phyloP scores from a whole-genome alignment of 2,797 vertebrate species.

The Remorina albescens region DNA sequence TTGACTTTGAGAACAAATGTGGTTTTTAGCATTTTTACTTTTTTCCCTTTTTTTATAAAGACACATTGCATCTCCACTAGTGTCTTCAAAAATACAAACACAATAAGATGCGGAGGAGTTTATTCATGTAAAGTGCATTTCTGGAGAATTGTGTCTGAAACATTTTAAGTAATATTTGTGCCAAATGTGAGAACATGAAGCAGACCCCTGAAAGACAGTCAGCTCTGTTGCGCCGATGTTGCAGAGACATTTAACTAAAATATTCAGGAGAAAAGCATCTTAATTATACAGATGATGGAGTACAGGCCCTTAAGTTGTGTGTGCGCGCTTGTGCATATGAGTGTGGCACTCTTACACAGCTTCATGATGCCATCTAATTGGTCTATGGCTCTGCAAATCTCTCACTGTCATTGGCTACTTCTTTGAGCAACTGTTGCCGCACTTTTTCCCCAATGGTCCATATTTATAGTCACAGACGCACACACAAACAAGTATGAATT shows the following conservation, averaged over 20 bases:
- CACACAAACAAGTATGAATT: background rate
- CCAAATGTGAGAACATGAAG: constrained; percentile 10
- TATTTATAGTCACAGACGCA: background rate
- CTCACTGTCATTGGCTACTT: constrained; percentile 60
- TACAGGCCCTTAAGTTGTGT: constrained; percentile 61
- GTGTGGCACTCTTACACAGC: constrained; percentile 45
- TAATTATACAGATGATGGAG: constrained; percentile 79
- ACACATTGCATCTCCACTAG: background rate
- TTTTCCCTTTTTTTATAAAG: background rate
- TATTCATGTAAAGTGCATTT: background rate
- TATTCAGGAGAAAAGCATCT: constrained; percentile 77
- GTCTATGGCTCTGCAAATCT: constrained; percentile 51
- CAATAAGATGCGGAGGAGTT: background rate
- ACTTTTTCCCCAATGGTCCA: constrained; percentile 17
- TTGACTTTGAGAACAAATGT: constrained; percentile 16
- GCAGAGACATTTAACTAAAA: constrained; percentile 71
- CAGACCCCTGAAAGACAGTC: constrained; percentile 35
- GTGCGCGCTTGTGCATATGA: constrained; percentile 24
- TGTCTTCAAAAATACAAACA: background rate
- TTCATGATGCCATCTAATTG: constrained; percentile 71
- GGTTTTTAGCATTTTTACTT: constrained; percentile 6
- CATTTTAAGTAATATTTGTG: background rate
- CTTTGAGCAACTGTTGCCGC: constrained; percentile 56
- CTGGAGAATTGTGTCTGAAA: background rate
- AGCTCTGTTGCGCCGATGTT: constrained; percentile 58